A percentile compares a stretch with the other conserved stretches of the same genome.
phyloP scores from a whole-genome alignment of 2,888 invertebrate genomes.

The Platycheirus albimanus region DNA sequence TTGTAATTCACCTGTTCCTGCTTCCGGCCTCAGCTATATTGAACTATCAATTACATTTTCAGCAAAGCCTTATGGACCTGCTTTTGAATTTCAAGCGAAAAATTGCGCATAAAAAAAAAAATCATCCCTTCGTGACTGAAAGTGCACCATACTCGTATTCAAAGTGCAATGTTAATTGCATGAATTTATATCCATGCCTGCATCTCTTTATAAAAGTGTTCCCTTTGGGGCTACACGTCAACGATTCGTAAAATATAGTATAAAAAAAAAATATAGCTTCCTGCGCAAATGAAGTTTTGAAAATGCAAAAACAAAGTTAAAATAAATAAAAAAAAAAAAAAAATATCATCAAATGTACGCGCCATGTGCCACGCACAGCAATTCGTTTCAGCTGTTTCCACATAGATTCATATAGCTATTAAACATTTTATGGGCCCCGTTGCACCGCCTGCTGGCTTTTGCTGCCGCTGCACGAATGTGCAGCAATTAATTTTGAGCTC shows the following conservation, averaged over 20 bases:
- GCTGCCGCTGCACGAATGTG: constrained; percentile 67
- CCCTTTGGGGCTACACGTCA: constrained; percentile 25
- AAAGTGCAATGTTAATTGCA: constrained; percentile 40
- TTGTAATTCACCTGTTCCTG: constrained; percentile 26
- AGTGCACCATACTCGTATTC: constrained; percentile 9
- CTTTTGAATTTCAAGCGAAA: constrained; percentile 17
- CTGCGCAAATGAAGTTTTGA: constrained; percentile 33
- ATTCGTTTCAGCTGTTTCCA: constrained; percentile 56
- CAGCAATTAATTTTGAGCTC: constrained; percentile 69
- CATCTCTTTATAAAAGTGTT: constrained; percentile 28
- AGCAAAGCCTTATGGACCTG: constrained; percentile 5
- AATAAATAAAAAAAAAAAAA: no score
- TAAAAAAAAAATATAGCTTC: constrained; percentile 17
- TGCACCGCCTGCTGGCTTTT: constrained; percentile 44
- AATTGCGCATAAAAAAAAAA: constrained; percentile 2
- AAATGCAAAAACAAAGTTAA: constrained; percentile 16
- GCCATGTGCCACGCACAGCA: constrained; percentile 65
- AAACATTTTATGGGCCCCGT: constrained; percentile 55
- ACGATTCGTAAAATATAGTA: background rate
- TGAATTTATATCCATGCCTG: constrained; percentile 24
- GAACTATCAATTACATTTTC: constrained; percentile 35
- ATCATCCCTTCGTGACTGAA: constrained; percentile 31
- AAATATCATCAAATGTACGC: constrained; percentile 12
- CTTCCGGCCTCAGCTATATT: background rate
- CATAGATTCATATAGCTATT: constrained; percentile 51